Conservation (phyloP, 2,888 invertebrate genomes). For the Hemicrepidius hirtus region DNA sequence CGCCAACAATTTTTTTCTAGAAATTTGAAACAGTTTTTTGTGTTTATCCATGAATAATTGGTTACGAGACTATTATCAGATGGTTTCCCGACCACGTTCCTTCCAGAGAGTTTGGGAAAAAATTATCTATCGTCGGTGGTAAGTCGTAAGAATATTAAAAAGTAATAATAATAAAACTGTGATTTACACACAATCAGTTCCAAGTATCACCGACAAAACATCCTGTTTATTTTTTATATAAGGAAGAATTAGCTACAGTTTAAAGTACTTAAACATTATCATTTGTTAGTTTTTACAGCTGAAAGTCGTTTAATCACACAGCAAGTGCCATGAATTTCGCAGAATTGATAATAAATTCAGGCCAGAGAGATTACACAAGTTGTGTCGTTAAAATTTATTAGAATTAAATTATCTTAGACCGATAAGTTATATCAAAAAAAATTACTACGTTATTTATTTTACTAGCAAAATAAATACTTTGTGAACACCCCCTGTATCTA, state of each 20-base stretch:
- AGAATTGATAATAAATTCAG: slow-evolving; percentile 24
- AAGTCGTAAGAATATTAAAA: no score
- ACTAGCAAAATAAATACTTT: no score
- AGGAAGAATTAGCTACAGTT: slow-evolving; percentile 16
- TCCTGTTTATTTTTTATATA: slow-evolving; percentile 21
- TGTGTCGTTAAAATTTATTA: slow-evolving; percentile 18
- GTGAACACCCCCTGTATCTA: no score
- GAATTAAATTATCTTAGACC: slow-evolving; percentile 13
- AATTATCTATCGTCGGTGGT: no score
- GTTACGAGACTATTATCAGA: no score
- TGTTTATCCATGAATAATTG: no score
- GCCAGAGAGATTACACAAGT: slow-evolving; percentile 13
- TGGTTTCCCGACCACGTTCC: no score
- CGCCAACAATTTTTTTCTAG: no score
- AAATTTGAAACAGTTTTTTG: no score
- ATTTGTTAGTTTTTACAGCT: slow-evolving; percentile 20
- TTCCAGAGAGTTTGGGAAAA: no score
- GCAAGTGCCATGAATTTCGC: slow-evolving; percentile 17
- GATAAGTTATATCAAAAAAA: background rate
- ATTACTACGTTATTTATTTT: background rate
- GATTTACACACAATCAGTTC: slow-evolving; percentile 15
- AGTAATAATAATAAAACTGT: slow-evolving; percentile 12
- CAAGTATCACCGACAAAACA: slow-evolving; percentile 28
- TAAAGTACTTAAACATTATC: slow-evolving; percentile 15
- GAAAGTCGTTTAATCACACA: slow-evolving; percentile 19